Base-by-base conservation (phyloP, 2,113 vertebrate species). In the Colossoma macropomum region DNA sequence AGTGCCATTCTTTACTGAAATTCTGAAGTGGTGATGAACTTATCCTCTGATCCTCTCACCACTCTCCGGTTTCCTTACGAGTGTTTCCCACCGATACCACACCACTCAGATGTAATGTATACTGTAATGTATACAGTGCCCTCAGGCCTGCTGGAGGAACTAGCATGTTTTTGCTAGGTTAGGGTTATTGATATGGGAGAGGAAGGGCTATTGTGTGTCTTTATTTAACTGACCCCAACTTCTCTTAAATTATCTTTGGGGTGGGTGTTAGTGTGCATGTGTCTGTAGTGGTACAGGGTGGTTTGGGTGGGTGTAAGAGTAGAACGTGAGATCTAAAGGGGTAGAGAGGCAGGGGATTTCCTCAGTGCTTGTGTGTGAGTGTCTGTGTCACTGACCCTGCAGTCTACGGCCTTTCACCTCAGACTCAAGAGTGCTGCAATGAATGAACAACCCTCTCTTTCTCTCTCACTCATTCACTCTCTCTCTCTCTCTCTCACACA, bases 181-280 rank as follows among this genome's bases (percentile, higher is more conserved):
- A 69, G 32, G 21, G 70, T 48, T 74, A 63, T 80, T 77, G 60
- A 81, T 86, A 38, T 59, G 21, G n/a, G 59, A 84, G 60, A 81
- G 48, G 56, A 79, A 75, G 78, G 41, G 21, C 28, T 48, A 87
- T 83, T 87, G 86, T 84, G 60, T 85, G 23, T 48, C 30, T 69
- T 76, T 80, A 76, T 81, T 66, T 28, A 65, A n/a, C n/a, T 52
- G 74, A 75, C 30, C 28, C 45, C 70, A 68, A 28, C 59, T 32
- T 84, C 73, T 77, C 75, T 79, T 68, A 62, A 77, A 48, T 69
- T 13, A 70, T 63, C 30, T 62, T 59, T 75, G 73, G 79, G 62
- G 78, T 87, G 38, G 6, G 1, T 50, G 45, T 27, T 62, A 63
- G 62, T 27, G 85, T 75, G n/a, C 23, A 0, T 19, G n/a, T 25